Evolutionary conservation across 1,140 invertebrate species (phyloP), one percentile per base, ranked within the genome.

Genomic region (Monomorium pharaonis): DNA sequence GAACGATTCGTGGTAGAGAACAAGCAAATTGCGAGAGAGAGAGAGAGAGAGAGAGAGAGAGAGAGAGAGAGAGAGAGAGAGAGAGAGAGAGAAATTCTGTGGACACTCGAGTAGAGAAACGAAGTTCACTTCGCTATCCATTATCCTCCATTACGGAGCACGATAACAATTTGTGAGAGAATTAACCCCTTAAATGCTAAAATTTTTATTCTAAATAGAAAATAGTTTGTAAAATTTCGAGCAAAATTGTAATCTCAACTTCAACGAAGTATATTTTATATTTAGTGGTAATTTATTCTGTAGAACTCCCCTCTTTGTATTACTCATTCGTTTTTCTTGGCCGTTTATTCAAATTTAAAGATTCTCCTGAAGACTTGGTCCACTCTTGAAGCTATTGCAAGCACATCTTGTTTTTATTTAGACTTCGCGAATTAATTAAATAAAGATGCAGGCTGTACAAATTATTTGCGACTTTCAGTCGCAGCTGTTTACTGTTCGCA

Each of bases 91-190:
- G 30, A 75, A 42, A 75, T 42, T 37, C 72, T 56, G 72, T 56
- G 72, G 72, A 51, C 49, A 56, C 30, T 56, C 33, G 70, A 72
- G 6, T 14, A 37, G 56, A 54, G 56, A 44, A 44, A 42, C 42
- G 16, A 77, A 77, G 24, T 60, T 37, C 37, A 60, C 56, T 62
- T 44, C 37, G 21, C 56, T 77, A 62, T 77, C 72, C 72, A 75
- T 75, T 75, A 56, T 77, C 37, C 58, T 62, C 51, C 56, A 62
- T 77, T 77, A 47, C 4, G 24, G 24, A 27, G 42, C 24, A 77
- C 74, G 33, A 67, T 67, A 47, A 60, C 74, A 60, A 60, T 62
- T 60, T 60, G 37, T 1, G 56, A 47, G 56, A 62, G 18, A 62
- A 77, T 77, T 62, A 76, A 44, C 6, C 27, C 10, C 24, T 62